A percentile compares a stretch with the other conserved stretches of the same genome.
Evolutionary conservation across 2,888 invertebrate genomes (phyloP).

Genomic region (Drosophila longiperda): DNA sequence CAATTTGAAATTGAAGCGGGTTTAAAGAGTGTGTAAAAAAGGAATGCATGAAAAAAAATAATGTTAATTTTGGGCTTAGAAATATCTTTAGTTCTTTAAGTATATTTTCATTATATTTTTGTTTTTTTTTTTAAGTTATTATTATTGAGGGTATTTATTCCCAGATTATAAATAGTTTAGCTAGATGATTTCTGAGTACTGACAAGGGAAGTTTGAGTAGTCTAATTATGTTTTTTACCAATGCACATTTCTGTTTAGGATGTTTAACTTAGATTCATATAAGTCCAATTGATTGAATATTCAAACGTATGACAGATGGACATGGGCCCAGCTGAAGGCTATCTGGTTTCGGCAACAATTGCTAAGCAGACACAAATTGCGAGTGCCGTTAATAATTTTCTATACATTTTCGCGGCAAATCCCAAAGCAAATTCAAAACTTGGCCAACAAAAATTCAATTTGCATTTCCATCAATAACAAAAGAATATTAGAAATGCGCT

Average conservation of each 20-base stretch:
- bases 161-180: background rate
- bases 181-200: background rate
- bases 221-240: background rate
- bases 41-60: too few species aligned
- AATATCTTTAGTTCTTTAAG: background rate
- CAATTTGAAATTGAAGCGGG: background rate
- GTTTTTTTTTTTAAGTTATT: background rate
- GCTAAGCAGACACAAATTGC: slow-evolving; percentile 54
- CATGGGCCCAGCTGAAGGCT: background rate
- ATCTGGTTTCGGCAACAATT: slow-evolving; percentile 29
- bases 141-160: background rate
- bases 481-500: slow-evolving; percentile 66
- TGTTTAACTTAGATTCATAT: background rate
- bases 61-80: background rate
- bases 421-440: slow-evolving; percentile 39
- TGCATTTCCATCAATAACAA: slow-evolving; percentile 80
- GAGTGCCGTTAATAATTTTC: slow-evolving; percentile 73
- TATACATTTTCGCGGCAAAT: slow-evolving; percentile 49
- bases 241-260: background rate
- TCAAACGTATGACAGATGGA: background rate
- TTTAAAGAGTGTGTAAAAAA: background rate
- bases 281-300: background rate
- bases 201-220: background rate
- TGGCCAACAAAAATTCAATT: slow-evolving; percentile 66
- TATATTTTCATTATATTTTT: background rate